Percentiles rank a stretch among this genome's conserved stretches.
phyloP scores from a whole-genome alignment of 2,888 invertebrate genomes.

The Ichneumon xanthorius region DNA sequence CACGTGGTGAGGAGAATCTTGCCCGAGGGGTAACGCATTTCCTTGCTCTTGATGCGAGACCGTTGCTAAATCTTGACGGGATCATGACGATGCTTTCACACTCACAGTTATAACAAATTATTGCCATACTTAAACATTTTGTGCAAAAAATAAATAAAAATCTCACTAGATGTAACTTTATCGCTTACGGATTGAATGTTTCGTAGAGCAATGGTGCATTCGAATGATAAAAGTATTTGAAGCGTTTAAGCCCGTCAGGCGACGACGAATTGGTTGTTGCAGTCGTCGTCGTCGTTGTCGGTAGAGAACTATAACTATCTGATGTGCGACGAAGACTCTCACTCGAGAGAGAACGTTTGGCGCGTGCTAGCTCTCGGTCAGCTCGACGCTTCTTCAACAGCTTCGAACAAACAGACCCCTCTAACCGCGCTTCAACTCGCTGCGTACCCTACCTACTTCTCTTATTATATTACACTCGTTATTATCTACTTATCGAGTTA shows the following conservation, averaged over 20 bases:
- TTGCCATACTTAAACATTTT: background rate
- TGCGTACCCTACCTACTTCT: constrained; percentile 60
- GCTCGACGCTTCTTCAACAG: constrained; percentile 66
- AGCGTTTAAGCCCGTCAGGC: constrained; percentile 15
- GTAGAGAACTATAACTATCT: constrained; percentile 38
- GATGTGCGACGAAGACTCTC: constrained; percentile 20
- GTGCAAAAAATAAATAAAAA: background rate
- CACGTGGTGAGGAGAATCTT: constrained; percentile 45
- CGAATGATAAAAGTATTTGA: constrained; percentile 1
- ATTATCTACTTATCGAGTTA: constrained; percentile 83
- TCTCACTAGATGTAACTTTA: background rate
- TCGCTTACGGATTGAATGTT: background rate
- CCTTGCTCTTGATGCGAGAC: constrained; percentile 28
- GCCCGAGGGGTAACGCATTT: constrained; percentile 54
- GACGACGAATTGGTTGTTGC: constrained; percentile 32
- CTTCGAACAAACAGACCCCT: constrained; percentile 54
- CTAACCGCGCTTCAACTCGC: constrained; percentile 43
- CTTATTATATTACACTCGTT: constrained; percentile 82
- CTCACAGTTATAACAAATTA: constrained; percentile 1
- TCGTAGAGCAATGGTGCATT: background rate
- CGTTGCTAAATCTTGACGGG: constrained; percentile 28
- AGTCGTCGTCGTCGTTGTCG: constrained; percentile 8
- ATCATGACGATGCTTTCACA: constrained; percentile 7
- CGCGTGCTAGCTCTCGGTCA: constrained; percentile 75
- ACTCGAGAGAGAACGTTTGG: constrained; percentile 64